Conservation (phyloP, 2,888 invertebrate genomes). For the Hypselothyrea guttata region DNA sequence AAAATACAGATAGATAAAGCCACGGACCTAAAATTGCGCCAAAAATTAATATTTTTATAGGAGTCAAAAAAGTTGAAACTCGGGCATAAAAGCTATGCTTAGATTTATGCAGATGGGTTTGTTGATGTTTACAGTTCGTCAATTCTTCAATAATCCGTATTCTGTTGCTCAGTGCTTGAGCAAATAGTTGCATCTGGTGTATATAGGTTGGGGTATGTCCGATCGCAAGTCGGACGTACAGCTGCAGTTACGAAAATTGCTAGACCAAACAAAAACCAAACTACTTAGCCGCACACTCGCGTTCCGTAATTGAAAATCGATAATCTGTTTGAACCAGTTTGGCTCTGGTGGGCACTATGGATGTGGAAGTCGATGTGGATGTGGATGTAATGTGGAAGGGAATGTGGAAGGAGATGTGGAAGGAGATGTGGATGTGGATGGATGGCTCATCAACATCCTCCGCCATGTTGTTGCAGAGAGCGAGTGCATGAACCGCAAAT, state of each 20-base stretch:
- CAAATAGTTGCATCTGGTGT: conserved; percentile 43
- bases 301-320: conserved; percentile 79
- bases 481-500: conserved; percentile 62
- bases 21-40: too few species aligned
- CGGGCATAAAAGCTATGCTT: too few species aligned
- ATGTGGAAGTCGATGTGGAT: background rate
- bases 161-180: conserved; percentile 31
- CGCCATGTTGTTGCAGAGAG: conserved; percentile 50
- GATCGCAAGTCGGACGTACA: conserved; percentile 1
- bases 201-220: conserved; percentile 4
- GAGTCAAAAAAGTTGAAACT: too few species aligned
- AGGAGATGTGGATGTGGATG: background rate
- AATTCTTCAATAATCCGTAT: too few species aligned
- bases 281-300: conserved; percentile 76
- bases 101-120: too few species aligned
- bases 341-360: conserved; percentile 47
- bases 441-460: background rate
- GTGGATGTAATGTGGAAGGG: too few species aligned
- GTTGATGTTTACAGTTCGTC: too few species aligned
- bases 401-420: too few species aligned
- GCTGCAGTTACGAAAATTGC: conserved; percentile 72
- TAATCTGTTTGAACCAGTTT: conserved; percentile 74
- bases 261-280: conserved; percentile 78
- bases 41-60: too few species aligned
- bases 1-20: too few species aligned